These are phyloP conservation scores for Allobates femoralis DNA, from an alignment of 2,797 vertebrate species.

Conservation along the genomic window DNA sequence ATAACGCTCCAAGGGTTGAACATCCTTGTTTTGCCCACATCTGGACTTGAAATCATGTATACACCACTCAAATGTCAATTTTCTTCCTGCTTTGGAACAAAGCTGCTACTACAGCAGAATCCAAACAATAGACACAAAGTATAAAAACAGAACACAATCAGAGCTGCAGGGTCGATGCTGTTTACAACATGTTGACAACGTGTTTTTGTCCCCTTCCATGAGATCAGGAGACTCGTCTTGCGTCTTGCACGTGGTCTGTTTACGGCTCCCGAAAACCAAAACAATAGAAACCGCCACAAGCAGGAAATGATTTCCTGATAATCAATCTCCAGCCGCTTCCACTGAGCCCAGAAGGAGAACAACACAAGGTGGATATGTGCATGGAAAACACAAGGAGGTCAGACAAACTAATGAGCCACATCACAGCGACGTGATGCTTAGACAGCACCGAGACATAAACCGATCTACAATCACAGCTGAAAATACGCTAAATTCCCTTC, in stretches of 20 bases:
- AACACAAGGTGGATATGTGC: conserved; percentile 32
- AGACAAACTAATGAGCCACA: conserved; percentile 23
- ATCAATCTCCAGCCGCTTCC: conserved; percentile 35
- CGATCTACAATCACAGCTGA: conserved; percentile 19
- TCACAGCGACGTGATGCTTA: conserved; percentile 27
- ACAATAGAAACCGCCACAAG: conserved; percentile 27
- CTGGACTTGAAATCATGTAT: conserved; percentile 35
- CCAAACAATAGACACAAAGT: conserved; percentile 43
- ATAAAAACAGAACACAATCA: not conserved
- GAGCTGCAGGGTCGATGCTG: not conserved
- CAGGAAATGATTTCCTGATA: conserved; percentile 44
- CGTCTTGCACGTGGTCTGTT: conserved; percentile 5
- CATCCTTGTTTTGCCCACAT: conserved; percentile 32
- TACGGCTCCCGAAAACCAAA: conserved; percentile 20
- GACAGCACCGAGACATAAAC: not conserved
- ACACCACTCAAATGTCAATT: conserved; percentile 22
- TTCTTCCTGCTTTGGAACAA: conserved; percentile 43
- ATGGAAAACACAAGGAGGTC: conserved; percentile 6
- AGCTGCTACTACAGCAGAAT: conserved; percentile 21
- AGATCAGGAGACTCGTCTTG: not conserved
- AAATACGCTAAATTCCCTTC: conserved; percentile 2
- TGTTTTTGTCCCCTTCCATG: conserved; percentile 22
- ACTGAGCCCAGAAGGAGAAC: conserved; percentile 23
- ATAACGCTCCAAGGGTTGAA: not conserved
- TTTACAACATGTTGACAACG: conserved; percentile 42